Evolutionary conservation across 2,888 invertebrate species (phyloP), one percentile per base, ranked within the genome.

Genomic region (Papilio gigon): DNA sequence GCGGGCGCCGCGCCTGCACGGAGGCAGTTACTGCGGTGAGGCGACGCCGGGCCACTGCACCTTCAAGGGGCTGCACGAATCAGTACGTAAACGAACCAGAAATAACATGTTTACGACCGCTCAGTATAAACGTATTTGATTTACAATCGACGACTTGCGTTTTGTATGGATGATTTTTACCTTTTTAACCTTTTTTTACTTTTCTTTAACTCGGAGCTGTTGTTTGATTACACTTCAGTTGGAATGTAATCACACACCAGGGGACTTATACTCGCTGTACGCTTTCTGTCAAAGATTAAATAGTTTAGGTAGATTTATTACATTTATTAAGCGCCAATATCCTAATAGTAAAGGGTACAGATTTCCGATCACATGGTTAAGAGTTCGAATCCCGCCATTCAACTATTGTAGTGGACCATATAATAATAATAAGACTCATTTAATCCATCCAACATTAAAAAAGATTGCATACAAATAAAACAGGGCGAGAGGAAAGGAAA

Each of bases 41-140:
- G 22, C 50, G 33, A 61, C 47, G 66, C 58, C 58, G 58, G 62
- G 68, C 58, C 68, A 63, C 56, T 63, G 68, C 62, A 17, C 68
- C 56, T 61, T 53, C 30, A 42, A 58, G 63, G 56, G 62, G 42
- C 42, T 44, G 4, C 63, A 63, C 63, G 68, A 62, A 68, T 68
- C 68, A 35, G 68, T 33, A 40, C 42, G 67, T 67, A 61, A 67
- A 61, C 67, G 22, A 40, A 56, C 68, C 68, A 68, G 68, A 68
- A 68, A 68, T 68, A 68, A 56, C 63, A 47, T 68, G 56, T 68
- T 63, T 63, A 68, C 20, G 33, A 53, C 35, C n/a, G 44, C 17
- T 12, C 56, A 62, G 67, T 67, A 35, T 62, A 56, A 50, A 53
- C 61, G 30, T 35, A 37, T 61, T 40, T 58, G 56, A 58, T 63